phyloP scores from a whole-genome alignment of 2,113 vertebrate species.

The Egretta garzetta region DNA sequence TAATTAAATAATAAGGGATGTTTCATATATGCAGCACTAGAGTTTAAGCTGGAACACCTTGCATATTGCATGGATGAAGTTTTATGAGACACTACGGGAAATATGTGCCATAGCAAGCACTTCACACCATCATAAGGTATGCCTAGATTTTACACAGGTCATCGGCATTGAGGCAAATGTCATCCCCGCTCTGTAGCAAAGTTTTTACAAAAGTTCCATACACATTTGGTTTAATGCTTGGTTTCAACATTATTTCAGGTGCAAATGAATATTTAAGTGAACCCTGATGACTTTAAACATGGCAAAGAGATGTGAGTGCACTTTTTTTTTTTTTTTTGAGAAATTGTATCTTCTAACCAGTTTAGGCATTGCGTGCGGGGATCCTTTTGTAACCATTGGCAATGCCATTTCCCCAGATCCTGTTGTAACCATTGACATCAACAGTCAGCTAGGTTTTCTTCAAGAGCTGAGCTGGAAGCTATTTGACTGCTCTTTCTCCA shows the following conservation, averaged over 20 bases:
- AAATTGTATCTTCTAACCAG: neutral
- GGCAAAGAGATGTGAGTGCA: neutral
- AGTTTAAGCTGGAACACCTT: conserved; percentile 6
- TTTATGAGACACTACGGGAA: neutral
- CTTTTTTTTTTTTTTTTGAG: neutral
- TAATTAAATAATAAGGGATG: neutral
- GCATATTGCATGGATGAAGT: neutral
- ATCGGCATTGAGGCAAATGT: neutral
- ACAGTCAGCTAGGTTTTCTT: neutral
- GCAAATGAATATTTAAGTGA: neutral
- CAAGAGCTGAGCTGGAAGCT: neutral
- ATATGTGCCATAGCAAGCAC: neutral
- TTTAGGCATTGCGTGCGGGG: neutral
- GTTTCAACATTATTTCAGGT: neutral
- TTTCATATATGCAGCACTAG: neutral
- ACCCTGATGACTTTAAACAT: neutral
- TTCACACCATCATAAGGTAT: neutral
- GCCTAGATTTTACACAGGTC: neutral
- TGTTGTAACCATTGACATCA: neutral
- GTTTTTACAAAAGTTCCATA: neutral
- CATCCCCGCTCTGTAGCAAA: neutral
- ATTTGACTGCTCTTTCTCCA: neutral
- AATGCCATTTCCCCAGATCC: neutral
- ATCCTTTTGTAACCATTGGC: neutral
- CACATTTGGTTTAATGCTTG: neutral